Percentiles rank a stretch among this genome's conserved stretches.
These are phyloP conservation scores for Caenorhabditis panamensis DNA, from an alignment of 2,888 invertebrate genomes.

Conservation along the genomic window DNA sequence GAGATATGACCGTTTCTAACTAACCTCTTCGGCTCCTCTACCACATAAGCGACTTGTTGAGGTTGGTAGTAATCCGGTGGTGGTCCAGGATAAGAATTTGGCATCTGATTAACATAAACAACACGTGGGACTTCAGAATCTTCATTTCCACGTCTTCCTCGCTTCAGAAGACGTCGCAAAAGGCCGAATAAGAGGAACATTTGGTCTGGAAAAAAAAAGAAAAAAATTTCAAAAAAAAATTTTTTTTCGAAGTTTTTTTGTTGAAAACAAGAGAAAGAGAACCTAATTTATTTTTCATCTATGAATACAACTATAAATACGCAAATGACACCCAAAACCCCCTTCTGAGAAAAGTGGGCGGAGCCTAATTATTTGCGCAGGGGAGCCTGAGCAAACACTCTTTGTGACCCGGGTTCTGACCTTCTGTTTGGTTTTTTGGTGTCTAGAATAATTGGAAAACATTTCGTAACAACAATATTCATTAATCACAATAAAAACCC, in stretches of 20 bases:
- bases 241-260: no score
- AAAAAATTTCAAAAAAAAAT: no score
- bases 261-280: not conserved
- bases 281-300: no score
- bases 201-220: not conserved
- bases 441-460: not conserved
- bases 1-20: no score
- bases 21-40: not conserved
- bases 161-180: constrained; percentile 25
- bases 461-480: no score
- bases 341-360: not conserved
- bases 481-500: no score
- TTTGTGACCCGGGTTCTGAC: constrained; percentile 42
- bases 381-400: constrained; percentile 21
- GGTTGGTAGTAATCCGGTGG: constrained; percentile 32
- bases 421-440: constrained; percentile 22
- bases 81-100: not conserved
- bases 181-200: constrained; percentile 14
- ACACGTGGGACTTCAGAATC: constrained; percentile 15
- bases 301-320: no score
- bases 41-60: not conserved
- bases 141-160: constrained; percentile 31
- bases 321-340: no score
- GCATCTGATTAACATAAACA: constrained; percentile 16
- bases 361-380: constrained; percentile 31